Percentiles rank a stretch among this genome's conserved stretches.
phyloP scores from a whole-genome alignment of 2,888 invertebrate species.

The Abrostola triplasia region DNA sequence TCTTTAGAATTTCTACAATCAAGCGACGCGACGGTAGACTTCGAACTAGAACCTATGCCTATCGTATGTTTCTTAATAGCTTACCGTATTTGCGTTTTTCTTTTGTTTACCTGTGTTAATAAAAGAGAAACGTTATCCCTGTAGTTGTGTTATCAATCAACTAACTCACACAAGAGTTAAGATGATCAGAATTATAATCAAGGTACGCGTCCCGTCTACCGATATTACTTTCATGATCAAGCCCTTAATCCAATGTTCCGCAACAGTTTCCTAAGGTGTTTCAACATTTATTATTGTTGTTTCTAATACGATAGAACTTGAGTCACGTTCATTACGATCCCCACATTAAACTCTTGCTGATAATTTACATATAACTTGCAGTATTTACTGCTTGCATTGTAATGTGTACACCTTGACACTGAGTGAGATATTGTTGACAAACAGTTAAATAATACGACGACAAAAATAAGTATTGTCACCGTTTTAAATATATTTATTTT shows the following conservation, averaged over 20 bases:
- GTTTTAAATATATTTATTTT: background rate
- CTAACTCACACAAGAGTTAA: no score
- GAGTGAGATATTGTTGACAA: background rate
- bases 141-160: no score
- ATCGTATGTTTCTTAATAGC: no score
- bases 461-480: background rate
- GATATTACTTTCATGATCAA: background rate
- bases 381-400: background rate
- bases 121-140: no score
- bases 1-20: no score
- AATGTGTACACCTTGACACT: conserved; percentile 1
- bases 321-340: background rate
- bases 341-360: background rate
- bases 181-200: no score
- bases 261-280: background rate
- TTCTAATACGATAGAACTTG: background rate
- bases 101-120: no score
- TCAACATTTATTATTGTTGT: background rate
- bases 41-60: no score
- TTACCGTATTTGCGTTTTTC: no score
- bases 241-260: background rate
- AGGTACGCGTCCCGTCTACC: no score
- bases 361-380: background rate
- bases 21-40: no score
- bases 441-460: background rate